Evolutionary conservation across 2,113 vertebrate species (phyloP).

Genomic region (Saccopteryx leptura): DNA sequence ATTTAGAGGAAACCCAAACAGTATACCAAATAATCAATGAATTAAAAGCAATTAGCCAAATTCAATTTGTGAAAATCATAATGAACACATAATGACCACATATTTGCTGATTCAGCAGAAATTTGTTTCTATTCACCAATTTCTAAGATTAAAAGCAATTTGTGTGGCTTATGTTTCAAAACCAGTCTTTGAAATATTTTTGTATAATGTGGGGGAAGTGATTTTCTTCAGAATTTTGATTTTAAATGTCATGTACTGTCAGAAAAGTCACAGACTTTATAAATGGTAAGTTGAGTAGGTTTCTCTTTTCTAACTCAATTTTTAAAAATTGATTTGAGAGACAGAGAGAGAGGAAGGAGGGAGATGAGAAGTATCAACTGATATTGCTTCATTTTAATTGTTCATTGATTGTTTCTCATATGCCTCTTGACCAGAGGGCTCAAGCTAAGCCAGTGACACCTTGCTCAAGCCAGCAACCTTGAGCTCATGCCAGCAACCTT

Average conservation of each 20-base stretch:
- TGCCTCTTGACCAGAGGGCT: too few relatives aligned
- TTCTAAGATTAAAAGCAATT: neutral
- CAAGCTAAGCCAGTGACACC: too few relatives aligned
- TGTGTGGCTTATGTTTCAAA: neutral
- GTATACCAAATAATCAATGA: neutral
- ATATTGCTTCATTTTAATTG: too few relatives aligned
- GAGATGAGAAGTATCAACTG: too few relatives aligned
- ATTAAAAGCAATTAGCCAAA: neutral
- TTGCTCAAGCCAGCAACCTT: too few relatives aligned
- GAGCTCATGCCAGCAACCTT: too few relatives aligned
- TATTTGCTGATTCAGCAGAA: neutral
- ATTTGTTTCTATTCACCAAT: neutral
- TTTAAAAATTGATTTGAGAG: too few relatives aligned
- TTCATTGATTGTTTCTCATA: too few relatives aligned
- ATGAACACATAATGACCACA: neutral
- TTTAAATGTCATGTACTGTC: neutral
- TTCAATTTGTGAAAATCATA: neutral
- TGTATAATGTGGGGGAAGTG: neutral
- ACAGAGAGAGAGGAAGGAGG: too few relatives aligned
- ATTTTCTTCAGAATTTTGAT: neutral
- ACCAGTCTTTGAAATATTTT: slow-evolving; percentile 24
- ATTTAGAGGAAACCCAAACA: neutral
- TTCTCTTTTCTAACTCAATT: neutral
- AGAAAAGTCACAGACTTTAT: neutral
- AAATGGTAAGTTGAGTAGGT: neutral